A percentile compares a stretch with the other conserved stretches of the same genome.
Conservation (phyloP, 2,888 invertebrate genomes). For the Perithous albicinctus region DNA sequence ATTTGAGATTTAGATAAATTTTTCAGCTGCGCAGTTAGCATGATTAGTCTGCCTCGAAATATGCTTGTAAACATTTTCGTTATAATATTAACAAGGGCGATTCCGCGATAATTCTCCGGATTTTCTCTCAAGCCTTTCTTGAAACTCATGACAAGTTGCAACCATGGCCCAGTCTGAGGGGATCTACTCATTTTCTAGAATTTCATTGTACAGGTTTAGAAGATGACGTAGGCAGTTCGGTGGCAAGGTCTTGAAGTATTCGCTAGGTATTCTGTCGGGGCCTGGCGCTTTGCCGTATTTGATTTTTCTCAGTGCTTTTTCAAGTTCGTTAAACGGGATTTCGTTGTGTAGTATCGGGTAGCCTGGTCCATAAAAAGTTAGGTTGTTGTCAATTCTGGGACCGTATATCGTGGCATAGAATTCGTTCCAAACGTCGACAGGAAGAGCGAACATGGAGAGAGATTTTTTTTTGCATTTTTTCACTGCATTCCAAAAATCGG, state of each 20-base stretch:
- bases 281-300: slow-evolving; percentile 13
- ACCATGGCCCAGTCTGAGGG: slow-evolving; percentile 15
- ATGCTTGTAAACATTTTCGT: slow-evolving; percentile 51
- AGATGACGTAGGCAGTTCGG: neutral
- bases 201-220: slow-evolving; percentile 1
- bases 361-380: slow-evolving; percentile 6
- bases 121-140: slow-evolving; percentile 54
- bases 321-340: neutral
- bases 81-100: slow-evolving; percentile 44
- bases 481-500: slow-evolving; percentile 25
- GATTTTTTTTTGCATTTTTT: neutral
- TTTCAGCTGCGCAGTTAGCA: neutral
- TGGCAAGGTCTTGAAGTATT: slow-evolving; percentile 1
- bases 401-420: neutral
- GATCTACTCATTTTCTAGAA: neutral
- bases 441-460: neutral
- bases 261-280: neutral
- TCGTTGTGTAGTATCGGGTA: slow-evolving; percentile 4
- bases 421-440: slow-evolving; percentile 5
- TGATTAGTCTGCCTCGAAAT: slow-evolving; percentile 34
- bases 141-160: slow-evolving; percentile 17
- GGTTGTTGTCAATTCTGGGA: neutral
- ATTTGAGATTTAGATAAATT: slow-evolving; percentile 53
- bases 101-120: slow-evolving; percentile 54
- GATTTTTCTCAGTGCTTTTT: neutral